These are phyloP conservation scores for Sigmodon hispidus DNA, from an alignment of 2,113 vertebrate genomes.

Conservation along the genomic window DNA sequence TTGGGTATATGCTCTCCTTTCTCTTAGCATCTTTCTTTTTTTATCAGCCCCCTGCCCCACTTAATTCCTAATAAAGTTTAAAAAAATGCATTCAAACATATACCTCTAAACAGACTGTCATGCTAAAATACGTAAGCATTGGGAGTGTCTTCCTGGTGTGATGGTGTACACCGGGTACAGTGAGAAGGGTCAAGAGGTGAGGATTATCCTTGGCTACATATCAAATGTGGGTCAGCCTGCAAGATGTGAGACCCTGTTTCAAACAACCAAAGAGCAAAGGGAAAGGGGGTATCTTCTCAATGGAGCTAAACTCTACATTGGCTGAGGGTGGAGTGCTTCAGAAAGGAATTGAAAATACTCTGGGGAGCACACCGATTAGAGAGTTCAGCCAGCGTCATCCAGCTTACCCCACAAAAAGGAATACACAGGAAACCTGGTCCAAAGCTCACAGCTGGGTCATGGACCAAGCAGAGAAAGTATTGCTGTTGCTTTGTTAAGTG, in stretches of 20 bases:
- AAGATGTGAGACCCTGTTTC: neutral
- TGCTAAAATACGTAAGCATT: neutral
- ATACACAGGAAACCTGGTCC: too few relatives aligned
- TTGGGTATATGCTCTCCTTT: neutral
- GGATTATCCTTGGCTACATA: neutral
- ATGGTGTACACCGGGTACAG: too few relatives aligned
- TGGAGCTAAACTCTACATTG: neutral
- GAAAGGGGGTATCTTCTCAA: neutral
- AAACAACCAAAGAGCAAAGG: neutral
- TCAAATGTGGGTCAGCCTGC: neutral
- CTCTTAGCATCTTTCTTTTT: neutral
- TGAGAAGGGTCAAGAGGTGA: neutral
- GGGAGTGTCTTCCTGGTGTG: neutral
- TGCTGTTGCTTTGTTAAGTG: too few relatives aligned
- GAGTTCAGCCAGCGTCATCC: too few relatives aligned
- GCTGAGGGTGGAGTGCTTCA: neutral
- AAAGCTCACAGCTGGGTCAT: too few relatives aligned
- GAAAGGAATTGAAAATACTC: constrained; percentile 7
- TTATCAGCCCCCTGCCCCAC: too few relatives aligned
- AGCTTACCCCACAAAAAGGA: too few relatives aligned
- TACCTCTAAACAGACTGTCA: neutral
- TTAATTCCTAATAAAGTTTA: neutral
- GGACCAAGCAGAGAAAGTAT: too few relatives aligned
- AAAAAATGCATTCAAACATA: neutral
- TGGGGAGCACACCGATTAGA: neutral